Evolutionary conservation across 2,888 invertebrate genomes (phyloP), one percentile per base, ranked within the genome.

Genomic region (Cristatella mucedo): DNA sequence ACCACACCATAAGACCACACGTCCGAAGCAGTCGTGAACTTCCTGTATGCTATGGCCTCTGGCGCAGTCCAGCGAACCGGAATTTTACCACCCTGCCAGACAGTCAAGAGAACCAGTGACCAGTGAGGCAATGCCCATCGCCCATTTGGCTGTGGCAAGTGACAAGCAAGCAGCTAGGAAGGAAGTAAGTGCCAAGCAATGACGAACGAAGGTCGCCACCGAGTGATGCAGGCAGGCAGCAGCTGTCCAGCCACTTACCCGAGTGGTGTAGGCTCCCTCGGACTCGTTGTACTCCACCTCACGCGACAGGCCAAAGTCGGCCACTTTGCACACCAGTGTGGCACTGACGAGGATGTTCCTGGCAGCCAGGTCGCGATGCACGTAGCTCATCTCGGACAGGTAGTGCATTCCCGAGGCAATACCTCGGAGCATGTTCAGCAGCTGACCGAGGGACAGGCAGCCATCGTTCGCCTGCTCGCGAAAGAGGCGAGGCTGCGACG

Each of bases 1-100:
- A 97, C 91, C 46, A 97, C 91, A 29, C 95, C 97, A 75, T 91
- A 91, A 39, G 87, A 89, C 97, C 97, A 99, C 2, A 95, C 93
- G 67, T 99, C 97, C 41, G 91, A 91, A 16, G 95, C 87, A 22
- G 91, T 87, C n/a, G 95, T 97, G 70, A 97, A 97, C 70, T 95
- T 95, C 49, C 95, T 76, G 73, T 89, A 95, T 33, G 89, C 87
- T 60, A 95, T 95, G 32, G 93, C 93, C 70, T 95, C 93, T 1
- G 93, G 93, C 2, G 93, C 93, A 16, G 93, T 95, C 95, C 95
- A 95, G 61, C 93, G 76, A 3, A 95, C 93, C 11, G 95, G 93
- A 51, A 95, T 95, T 69, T 95, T 95, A 2, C 93, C 93, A 47
- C 93, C 93, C 76, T 77, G 57, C 24, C 59, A 53, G 48, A 42